Evolutionary conservation across 2,888 invertebrate genomes (phyloP), one percentile per base, ranked within the genome.

Genomic region (Dolichopus griseipennis): DNA sequence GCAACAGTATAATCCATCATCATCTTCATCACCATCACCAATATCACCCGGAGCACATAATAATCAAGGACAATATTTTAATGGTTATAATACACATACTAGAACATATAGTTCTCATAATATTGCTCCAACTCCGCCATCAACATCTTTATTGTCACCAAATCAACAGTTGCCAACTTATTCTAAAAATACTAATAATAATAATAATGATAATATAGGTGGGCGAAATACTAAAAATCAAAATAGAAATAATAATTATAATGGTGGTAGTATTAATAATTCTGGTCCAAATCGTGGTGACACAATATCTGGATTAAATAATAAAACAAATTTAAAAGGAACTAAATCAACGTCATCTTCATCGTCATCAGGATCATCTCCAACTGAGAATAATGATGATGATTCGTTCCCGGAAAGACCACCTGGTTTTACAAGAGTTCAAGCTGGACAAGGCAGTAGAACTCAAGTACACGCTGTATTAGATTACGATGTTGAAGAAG

Each of bases 341-440:
- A 12, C 43, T 43, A 15, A 4, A 9, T 43, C 43, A 10, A 10
- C 43, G 3, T 12, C 43, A 43, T 18, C 52, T 18, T 52, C 52
- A 15, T 52, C 52, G 2, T 52, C 52, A 18, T 52, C 52, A 52
- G 9, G 18, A 18, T 18, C 52, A 52, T 52, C 52, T 6, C 4
- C 52, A 12, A 18, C 52, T 4, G 18, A 18, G 4, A n/a, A n/a
- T 52, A 18, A 61, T 43, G 67, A 65, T 66, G 62, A 65, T 33
- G 65, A 73, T 65, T 73, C 77, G 21, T 84, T 83, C 71, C 83
- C 85, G 1, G 83, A 85, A 68, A 83, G 85, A 71, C 86, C 87
- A 43, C 85, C 88, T 4, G 87, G 87, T 7, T 89, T 86, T 76
- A 88, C 88, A 18, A 85, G 87, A 74, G 89, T 89, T 64, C 85